A percentile compares a stretch with the other conserved stretches of the same genome.
Evolutionary conservation across 2,113 vertebrate species (phyloP).

Genomic region (Trematomus loennbergii): DNA sequence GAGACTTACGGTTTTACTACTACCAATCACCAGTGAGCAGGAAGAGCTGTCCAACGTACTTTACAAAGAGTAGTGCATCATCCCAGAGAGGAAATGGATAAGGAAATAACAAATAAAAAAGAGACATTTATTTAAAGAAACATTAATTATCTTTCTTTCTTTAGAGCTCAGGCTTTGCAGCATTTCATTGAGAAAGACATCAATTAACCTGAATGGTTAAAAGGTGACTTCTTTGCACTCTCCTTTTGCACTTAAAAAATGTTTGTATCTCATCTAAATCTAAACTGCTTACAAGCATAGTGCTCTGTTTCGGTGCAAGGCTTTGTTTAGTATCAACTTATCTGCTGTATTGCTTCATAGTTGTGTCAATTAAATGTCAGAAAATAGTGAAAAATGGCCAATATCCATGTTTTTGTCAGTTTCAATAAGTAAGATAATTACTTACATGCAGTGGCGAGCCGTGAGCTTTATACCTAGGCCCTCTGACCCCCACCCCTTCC

Average conservation of each 20-base stretch:
- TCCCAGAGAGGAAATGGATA: not conserved
- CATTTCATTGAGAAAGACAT: slow-evolving; percentile 51
- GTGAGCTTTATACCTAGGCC: no score
- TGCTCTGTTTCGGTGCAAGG: no score
- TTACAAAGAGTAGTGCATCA: slow-evolving; percentile 25
- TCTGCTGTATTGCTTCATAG: not conserved
- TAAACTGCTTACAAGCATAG: slow-evolving; percentile 14
- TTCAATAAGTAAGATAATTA: no score
- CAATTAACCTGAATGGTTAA: slow-evolving; percentile 34
- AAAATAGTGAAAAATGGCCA: no score
- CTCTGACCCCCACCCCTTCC: no score
- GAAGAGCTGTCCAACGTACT: slow-evolving; percentile 64
- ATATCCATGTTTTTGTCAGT: no score
- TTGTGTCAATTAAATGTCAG: not conserved
- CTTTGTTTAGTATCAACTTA: no score
- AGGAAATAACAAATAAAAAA: no score
- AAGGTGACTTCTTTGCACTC: slow-evolving; percentile 45
- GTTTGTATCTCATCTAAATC: slow-evolving; percentile 49
- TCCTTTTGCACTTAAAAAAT: slow-evolving; percentile 69
- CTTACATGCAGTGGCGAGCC: no score
- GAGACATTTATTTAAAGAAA: no score
- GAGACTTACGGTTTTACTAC: slow-evolving; percentile 68
- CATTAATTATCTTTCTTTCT: no score
- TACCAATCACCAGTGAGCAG: slow-evolving; percentile 60
- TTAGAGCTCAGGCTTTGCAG: slow-evolving; percentile 43